Base-by-base conservation (phyloP, 2,888 invertebrate species). In the Drosophila mimica region DNA sequence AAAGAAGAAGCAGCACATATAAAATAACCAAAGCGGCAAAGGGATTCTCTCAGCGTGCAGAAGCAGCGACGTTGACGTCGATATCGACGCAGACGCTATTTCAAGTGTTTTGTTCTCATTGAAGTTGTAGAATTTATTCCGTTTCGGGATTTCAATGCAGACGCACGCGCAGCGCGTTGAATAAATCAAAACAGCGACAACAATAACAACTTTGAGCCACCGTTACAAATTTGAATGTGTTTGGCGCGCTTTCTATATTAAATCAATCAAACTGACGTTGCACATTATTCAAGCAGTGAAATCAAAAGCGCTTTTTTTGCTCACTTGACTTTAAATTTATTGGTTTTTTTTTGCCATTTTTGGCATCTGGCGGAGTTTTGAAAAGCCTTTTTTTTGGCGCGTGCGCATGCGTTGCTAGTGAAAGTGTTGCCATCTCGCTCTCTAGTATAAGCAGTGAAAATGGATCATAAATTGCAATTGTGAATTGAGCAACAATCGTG, bases 71-170 rank as follows among this genome's bases (percentile, higher is more conserved):
- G 49, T 60, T n/a, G 43, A 48, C 61, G 62, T 13, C 46, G 65
- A 43, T 11, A 66, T 9, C 62, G 61, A 60, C 69, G 67, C 17
- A 17, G 62, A 53, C 71, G 51, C 52, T 46, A 25, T 46, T 54
- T 82, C 81, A 76, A 89, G 82, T 87, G 88, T 79, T 85, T 82
- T 84, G 83, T 87, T 91, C 85, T 82, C 80, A 83, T 81, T 87
- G 92, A 82, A 91, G 91, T 91, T 92, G 91, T 92, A 88, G 89
- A 90, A 91, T 90, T 90, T 93, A 92, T 92, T 92, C 92, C 91
- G 91, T 90, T 90, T 91, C 88, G 91, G 91, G 91, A 92, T 91
- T 90, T 91, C 91, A 91, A 89, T 92, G 91, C 92, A 92, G 89
- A 90, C 91, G 90, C 92, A 92, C 92, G 92, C 91, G 90, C 79